Base-by-base conservation (phyloP, 2,113 vertebrate species). In the Atractosteus spatula region DNA sequence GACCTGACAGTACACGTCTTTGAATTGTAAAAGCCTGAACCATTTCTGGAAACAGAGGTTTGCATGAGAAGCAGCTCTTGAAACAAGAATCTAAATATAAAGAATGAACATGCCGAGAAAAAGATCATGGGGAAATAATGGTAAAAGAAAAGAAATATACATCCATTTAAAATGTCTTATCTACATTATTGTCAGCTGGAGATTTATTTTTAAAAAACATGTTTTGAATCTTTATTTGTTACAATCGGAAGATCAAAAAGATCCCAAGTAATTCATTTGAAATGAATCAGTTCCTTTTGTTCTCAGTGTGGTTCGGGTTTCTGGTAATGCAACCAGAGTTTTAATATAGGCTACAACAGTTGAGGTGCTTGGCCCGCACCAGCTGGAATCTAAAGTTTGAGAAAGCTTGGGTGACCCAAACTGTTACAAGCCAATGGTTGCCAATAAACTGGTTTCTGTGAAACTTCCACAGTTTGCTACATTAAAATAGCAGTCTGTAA, bases 391-490 rank as follows among this genome's bases (percentile, higher is more conserved):
- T 29, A 29, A 14, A 62, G 59, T 3, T 16, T 16, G 74, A 74
- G 77, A 77, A 75, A 71, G 69, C 68, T 67, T 68, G 69, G 62
- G 61, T 4, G 81, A 45, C 55, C 2, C 77, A 13, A 66, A 62
- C 71, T 68, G 41, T 74, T 81, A 71, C 79, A 67, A 82, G 76
- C 69, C 66, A 41, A 72, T 57, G 76, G 88, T 86, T 94, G 91
- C 73, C 45, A 78, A 78, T 81, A 66, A 63, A 73, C 78, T 93
- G 92, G 94, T 96, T 96, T 96, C 95, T 93, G 41, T 93, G 95
- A 96, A 95, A 95, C 93, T 94, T 95, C 89, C 82, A 85, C 69
- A 80, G 91, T 94, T 94, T 91, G 93, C 89, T 95, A 92, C 91
- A 10, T 89, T 85, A 1, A 12, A 73, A 82, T 91, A 91, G 83